Base-by-base conservation (phyloP, 2,888 invertebrate species). In the Drosophila kanekoi region DNA sequence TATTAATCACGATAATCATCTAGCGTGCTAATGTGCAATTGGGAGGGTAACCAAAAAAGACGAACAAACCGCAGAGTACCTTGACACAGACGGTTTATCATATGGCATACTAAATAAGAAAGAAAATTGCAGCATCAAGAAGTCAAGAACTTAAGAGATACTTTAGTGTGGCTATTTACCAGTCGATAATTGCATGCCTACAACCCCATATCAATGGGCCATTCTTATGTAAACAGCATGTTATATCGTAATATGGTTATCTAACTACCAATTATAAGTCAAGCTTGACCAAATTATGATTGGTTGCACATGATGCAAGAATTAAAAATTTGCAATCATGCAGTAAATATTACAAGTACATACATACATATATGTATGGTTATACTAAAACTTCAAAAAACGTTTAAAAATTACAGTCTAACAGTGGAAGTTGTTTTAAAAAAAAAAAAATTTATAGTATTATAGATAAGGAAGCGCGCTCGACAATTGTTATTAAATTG, bases 51-150 rank as follows among this genome's bases (percentile, higher is more conserved):
- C 47, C 73, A 32, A 61, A 61, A 61, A 64, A 45, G 28, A 43
- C 6, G 14, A 40, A n/a, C 45, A 64, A 66, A 58, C 81, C 71
- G 4, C 72, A 64, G 23, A 14, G 41, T 69, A 72, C 82, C 82
- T 87, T 83, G 82, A 83, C 87, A 73, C 66, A 72, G 48, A 69
- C 68, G 66, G 38, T 49, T 62, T 75, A 45, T 58, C 52, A 63
- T 47, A 64, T 41, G 53, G 59, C 64, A 62, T 40, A 35, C 41
- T 38, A 41, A 67, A 43, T 60, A 53, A 32, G 38, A 11, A 49
- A 41, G 56, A 62, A 23, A 52, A 57, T 60, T 68, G 58, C 84
- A 72, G 61, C 49, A 63, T 59, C 62, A 71, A 60, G 23, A 53
- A 64, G 32, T 33, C 41, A 48, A 48, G 60, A 60, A 59, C 37